Base-by-base conservation (phyloP, 2,797 vertebrate species). In the Iguana delicatissima region DNA sequence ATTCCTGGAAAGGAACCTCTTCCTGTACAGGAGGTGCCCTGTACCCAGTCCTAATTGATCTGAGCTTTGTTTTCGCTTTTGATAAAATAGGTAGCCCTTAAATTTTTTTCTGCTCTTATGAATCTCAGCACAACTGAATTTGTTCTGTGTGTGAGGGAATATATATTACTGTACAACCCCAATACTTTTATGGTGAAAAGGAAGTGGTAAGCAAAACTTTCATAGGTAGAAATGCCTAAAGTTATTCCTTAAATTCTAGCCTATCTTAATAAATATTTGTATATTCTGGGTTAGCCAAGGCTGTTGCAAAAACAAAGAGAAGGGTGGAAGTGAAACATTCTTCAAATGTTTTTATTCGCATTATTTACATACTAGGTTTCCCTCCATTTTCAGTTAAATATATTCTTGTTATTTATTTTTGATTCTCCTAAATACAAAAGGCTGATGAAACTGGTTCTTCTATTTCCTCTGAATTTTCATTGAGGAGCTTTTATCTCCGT, bases 401-500 rank as follows among this genome's bases (percentile, higher is more conserved):
- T 95, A 93, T 81, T 93, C 94, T 85, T 94, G 89, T 90, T 92
- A 94, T 94, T 95, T 95, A 89, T 91, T 94, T 94, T 94, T 95
- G 91, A 92, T 95, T 93, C 0, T 57, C 89, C 93, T 95, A 95
- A 96, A 96, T 95, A 96, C 95, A 93, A 96, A 93, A 87, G 91
- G 95, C 95, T 93, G 94, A 92, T 93, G 96, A 96, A 95, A 93
- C 94, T 87, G 38, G 42, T 90, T 90, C 95, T 95, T 91, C 83
- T 95, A 93, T 88, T 96, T 96, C 94, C 95, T 96, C 96, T 96
- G 96, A 97, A 96, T 97, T 97, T 97, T 97, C 96, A 96, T 96
- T 90, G 96, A 97, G 97, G 97, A 97, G 96, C 97, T 98, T 98
- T 98, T 99, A 98, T 99, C 98, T 98, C 96, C 96, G 94, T 97